Evolutionary conservation across 1,140 invertebrate genomes (phyloP).

Genomic region (Dreissena rostriformis): DNA sequence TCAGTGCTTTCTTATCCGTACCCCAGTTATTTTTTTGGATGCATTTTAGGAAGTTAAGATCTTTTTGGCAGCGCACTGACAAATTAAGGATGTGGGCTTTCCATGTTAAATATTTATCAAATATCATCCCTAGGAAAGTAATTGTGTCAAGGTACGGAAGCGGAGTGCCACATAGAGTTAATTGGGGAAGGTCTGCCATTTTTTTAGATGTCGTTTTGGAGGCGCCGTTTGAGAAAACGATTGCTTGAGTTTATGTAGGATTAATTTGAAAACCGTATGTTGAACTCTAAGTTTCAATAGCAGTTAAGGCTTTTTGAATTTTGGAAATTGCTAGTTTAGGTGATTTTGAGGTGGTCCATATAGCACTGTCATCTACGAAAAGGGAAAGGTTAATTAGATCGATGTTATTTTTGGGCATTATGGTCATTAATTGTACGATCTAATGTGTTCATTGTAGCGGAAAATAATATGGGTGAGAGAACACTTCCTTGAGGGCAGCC

Average conservation of each 20-base stretch:
- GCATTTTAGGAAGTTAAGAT: not conserved
- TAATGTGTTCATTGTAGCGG: constrained; percentile 10
- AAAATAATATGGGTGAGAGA: constrained; percentile 15
- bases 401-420: not conserved
- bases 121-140: not conserved
- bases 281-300: not conserved
- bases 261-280: not conserved
- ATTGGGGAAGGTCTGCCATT: not conserved
- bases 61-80: not conserved
- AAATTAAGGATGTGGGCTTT: not conserved
- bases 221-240: not conserved
- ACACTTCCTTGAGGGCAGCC: constrained; percentile 21
- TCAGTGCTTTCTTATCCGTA: not conserved
- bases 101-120: constrained; percentile 4
- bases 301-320: not conserved
- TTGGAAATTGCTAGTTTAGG: not conserved
- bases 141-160: not conserved
- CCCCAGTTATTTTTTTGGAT: not conserved
- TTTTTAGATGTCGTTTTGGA: not conserved
- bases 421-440: not conserved
- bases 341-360: not conserved
- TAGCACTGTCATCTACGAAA: constrained; percentile 13
- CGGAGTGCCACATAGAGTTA: not conserved
- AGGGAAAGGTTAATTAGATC: not conserved
- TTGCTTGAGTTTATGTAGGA: not conserved